Conservation (phyloP, 2,888 invertebrate genomes). For the Agrilus mali region DNA sequence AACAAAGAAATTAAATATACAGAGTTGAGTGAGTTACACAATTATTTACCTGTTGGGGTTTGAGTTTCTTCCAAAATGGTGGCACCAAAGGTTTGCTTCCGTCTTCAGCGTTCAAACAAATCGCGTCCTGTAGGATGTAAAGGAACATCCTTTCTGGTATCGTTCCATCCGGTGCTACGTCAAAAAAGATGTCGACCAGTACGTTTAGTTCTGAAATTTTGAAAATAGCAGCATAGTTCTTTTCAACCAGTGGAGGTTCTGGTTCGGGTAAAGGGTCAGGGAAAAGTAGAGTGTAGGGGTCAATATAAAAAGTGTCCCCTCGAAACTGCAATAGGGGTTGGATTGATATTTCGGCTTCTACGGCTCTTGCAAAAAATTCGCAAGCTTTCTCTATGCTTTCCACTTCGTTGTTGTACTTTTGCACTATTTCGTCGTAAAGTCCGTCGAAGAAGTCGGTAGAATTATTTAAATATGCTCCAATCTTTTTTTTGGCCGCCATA, state of each 20-base stretch:
- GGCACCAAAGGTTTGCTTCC: conserved; percentile 23
- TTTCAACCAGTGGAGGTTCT: conserved; percentile 13
- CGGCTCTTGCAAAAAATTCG: conserved; percentile 26
- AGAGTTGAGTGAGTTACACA: background rate
- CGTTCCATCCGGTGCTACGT: conserved; percentile 30
- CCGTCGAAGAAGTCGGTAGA: conserved; percentile 39
- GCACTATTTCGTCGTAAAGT: conserved; percentile 36
- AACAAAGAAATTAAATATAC: background rate
- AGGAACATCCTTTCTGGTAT: conserved; percentile 30
- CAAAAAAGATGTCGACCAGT: conserved; percentile 25
- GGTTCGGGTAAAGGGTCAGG: conserved; percentile 18
- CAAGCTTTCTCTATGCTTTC: conserved; percentile 29
- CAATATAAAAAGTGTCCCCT: conserved; percentile 30
- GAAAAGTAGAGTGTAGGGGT: conserved; percentile 25
- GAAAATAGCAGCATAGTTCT: conserved; percentile 18
- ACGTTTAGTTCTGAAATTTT: conserved; percentile 23
- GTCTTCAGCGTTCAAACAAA: conserved; percentile 26
- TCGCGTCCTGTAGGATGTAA: conserved; percentile 34
- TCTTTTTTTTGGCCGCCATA: conserved; percentile 33
- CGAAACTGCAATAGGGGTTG: conserved; percentile 33
- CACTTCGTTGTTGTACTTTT: conserved; percentile 30
- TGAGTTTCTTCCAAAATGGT: conserved; percentile 28
- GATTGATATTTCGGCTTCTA: conserved; percentile 33
- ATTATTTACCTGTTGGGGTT: conserved; percentile 8
- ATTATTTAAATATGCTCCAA: conserved; percentile 36